Base-by-base conservation (phyloP, 2,888 invertebrate genomes). In the Hirtodrosophila trivittata region DNA sequence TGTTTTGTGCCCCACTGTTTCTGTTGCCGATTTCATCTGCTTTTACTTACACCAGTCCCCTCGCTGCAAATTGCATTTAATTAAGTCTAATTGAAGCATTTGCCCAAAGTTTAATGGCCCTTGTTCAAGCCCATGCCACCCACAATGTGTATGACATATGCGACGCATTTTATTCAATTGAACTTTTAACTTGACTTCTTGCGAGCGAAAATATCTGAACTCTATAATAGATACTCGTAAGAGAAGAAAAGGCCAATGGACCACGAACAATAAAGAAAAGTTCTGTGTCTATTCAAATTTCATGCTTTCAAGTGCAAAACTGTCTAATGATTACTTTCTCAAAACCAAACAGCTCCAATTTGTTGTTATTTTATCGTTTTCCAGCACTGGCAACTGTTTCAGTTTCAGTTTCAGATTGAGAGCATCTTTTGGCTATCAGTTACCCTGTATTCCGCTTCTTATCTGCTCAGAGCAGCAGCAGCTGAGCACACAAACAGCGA, bases 61-160 rank as follows among this genome's bases (percentile, higher is more conserved):
- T n/a, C 16, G 30, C 21, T 38, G 66, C 66, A 83, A 80, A 83
- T 83, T 80, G 70, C 70, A 70, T 60, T 80, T 86, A 86, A 80
- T 80, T 86, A 80, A 83, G 62, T 65, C 26, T 80, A 86, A 80
- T 80, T 86, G 74, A 83, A 63, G 57, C n/a, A n/a, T n/a, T n/a
- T n/a, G n/a, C n/a, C n/a, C n/a, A n/a, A n/a, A 82, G 82, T 85
- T 82, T 45, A 42, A 54, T 38, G 66, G 75, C 1, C 46, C 60
- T 28, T 82, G 49, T 4, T 8, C n/a, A 10, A 10, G 21, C 9
- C 32, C 35, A 47, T 43, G 10, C 51, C 60, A 56, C 63, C 60
- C 60, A 71, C 67, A 64, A 52, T 58, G 56, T 54, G 45, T 55
- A 21, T 38, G 28, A n/a, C 50, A 18, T 57, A 52, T 26, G 47